A percentile compares a stretch with the other conserved stretches of the same genome.
phyloP scores from a whole-genome alignment of 2,797 vertebrate genomes.

The Phoebastria nigripes region DNA sequence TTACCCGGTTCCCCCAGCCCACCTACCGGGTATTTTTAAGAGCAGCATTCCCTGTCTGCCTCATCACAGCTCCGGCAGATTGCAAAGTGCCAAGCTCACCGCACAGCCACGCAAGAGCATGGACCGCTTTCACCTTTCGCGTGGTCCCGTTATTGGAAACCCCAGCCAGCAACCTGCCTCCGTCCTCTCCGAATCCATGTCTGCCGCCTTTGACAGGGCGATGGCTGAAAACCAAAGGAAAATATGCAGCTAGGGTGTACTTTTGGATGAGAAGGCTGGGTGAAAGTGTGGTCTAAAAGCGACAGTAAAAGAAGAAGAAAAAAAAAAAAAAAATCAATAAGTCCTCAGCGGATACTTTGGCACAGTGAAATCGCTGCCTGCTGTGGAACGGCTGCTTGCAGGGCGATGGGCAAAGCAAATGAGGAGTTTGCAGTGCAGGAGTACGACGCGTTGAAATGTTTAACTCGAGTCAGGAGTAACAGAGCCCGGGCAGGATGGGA shows the following conservation, averaged over 20 bases:
- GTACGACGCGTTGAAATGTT: neutral
- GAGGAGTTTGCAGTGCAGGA: neutral
- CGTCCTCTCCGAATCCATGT: neutral
- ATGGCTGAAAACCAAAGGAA: neutral
- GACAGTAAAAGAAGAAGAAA: neutral
- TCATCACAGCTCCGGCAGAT: neutral
- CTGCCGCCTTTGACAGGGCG: neutral
- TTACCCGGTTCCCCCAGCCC: neutral
- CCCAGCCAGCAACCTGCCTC: neutral
- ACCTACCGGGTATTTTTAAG: neutral
- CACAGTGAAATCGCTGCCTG: neutral
- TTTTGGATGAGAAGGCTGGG: neutral
- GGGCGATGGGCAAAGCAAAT: neutral
- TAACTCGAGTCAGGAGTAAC: neutral
- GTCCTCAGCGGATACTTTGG: neutral
- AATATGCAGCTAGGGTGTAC: neutral
- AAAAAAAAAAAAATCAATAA: neutral
- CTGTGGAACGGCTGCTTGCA: neutral
- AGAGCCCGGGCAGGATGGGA: rapidly evolving
- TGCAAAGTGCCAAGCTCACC: neutral
- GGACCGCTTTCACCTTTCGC: neutral
- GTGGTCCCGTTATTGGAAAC: rapidly evolving
- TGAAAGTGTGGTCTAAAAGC: neutral
- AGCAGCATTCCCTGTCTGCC: neutral
- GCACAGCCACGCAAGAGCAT: neutral